phyloP scores from a whole-genome alignment of 2,888 invertebrate genomes.

The Pilophorus perplexus region DNA sequence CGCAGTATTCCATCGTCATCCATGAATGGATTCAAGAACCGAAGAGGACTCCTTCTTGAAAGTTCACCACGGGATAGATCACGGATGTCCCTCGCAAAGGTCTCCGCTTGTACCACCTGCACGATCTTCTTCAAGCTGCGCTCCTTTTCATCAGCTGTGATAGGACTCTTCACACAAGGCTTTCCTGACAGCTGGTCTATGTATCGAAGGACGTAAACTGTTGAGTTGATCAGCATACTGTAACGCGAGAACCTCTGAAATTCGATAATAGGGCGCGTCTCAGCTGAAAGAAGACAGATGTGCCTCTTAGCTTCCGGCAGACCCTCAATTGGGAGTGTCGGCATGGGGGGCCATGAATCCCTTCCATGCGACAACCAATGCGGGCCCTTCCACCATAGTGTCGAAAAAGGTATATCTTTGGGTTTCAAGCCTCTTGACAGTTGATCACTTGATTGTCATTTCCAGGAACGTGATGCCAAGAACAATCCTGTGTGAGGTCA shows the following conservation, averaged over 20 bases:
- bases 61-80: too few relatives aligned
- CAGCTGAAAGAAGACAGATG: background rate
- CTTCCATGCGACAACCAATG: background rate
- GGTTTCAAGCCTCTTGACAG: conserved; percentile 1
- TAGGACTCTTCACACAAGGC: background rate
- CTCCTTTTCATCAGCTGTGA: background rate
- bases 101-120: background rate
- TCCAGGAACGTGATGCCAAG: conserved; percentile 17
- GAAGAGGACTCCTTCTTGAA: conserved; percentile 29
- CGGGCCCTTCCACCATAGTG: conserved; percentile 31
- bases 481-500: background rate
- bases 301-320: background rate
- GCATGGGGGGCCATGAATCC: conserved; percentile 4
- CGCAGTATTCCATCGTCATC: conserved; percentile 49
- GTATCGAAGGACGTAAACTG: background rate
- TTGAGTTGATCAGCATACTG: background rate
- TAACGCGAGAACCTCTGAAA: background rate
- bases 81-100: too few relatives aligned
- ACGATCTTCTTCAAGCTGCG: background rate
- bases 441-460: conserved; percentile 16
- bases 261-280: background rate
- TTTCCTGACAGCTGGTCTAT: background rate
- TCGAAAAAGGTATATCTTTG: background rate
- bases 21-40: conserved; percentile 45
- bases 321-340: background rate